A percentile compares a stretch with the other conserved stretches of the same genome.
Evolutionary conservation across 2,888 invertebrate species (phyloP).

Genomic region (Drosophila flavopinicola): DNA sequence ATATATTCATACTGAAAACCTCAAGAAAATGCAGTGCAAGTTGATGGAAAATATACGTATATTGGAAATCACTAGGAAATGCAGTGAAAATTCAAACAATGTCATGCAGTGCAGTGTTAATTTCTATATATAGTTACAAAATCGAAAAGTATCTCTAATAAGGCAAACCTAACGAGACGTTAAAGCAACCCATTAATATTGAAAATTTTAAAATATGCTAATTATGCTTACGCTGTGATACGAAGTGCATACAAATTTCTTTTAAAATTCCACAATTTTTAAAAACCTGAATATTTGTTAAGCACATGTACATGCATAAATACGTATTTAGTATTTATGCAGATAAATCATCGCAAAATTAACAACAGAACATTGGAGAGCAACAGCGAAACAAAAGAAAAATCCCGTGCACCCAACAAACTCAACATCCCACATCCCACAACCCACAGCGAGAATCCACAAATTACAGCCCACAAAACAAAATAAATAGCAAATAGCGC

Average conservation of each 20-base stretch:
- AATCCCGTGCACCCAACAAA: slow-evolving; percentile 18
- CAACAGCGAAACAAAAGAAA: slow-evolving; percentile 6
- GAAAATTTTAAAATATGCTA: slow-evolving; percentile 22
- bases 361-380: slow-evolving; percentile 11
- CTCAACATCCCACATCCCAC: too few relatives aligned
- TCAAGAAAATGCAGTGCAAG: slow-evolving; percentile 29
- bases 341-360: slow-evolving; percentile 26
- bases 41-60: not conserved
- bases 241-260: slow-evolving; percentile 28
- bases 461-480: slow-evolving; percentile 14
- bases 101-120: slow-evolving; percentile 32
- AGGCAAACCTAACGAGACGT: not conserved
- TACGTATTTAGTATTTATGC: slow-evolving; percentile 13
- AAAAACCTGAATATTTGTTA: slow-evolving; percentile 32
- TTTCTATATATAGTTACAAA: not conserved
- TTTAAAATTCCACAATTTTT: slow-evolving; percentile 30
- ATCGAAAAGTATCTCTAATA: slow-evolving; percentile 1
- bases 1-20: slow-evolving; percentile 2
- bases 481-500: slow-evolving; percentile 62
- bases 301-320: slow-evolving; percentile 26
- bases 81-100: slow-evolving; percentile 29
- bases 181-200: slow-evolving; percentile 3
- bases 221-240: slow-evolving; percentile 17
- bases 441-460: slow-evolving; percentile 20
- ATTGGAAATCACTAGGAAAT: slow-evolving; percentile 16